Conservation (phyloP, 2,888 invertebrate species). For the Dinocampus coccinellae region DNA sequence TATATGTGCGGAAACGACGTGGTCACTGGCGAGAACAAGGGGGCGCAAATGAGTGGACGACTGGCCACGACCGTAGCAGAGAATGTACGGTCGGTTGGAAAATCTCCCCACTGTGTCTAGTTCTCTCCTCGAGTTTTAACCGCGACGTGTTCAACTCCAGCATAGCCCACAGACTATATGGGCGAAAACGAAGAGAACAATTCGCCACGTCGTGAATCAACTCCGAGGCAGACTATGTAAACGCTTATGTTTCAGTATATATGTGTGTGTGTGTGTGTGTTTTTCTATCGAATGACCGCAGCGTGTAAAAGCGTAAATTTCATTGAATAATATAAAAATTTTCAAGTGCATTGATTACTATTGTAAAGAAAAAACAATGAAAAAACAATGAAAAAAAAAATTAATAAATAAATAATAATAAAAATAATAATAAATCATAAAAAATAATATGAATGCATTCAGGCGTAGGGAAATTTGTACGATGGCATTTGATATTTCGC, state of each 20-base stretch:
- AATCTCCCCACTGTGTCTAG: conserved; percentile 7
- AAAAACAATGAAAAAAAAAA: conserved; percentile 32
- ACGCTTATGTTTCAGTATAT: neutral
- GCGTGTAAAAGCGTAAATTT: neutral
- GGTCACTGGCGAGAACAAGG: conserved; percentile 51
- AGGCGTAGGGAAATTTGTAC: neutral
- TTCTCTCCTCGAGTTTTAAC: conserved; percentile 19
- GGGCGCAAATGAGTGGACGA: conserved; percentile 62
- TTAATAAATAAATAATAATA: too few relatives aligned
- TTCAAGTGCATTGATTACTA: conserved; percentile 38
- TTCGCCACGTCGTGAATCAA: conserved; percentile 13
- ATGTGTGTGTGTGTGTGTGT: neutral
- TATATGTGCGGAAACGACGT: conserved; percentile 42
- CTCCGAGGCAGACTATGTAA: neutral
- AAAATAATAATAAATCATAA: neutral
- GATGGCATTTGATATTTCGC: neutral
- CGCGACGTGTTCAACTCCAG: conserved; percentile 13
- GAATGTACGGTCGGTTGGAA: conserved; percentile 47
- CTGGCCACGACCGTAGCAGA: conserved; percentile 56
- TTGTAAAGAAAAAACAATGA: too few relatives aligned
- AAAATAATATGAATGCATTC: neutral
- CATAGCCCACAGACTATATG: neutral
- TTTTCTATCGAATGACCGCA: neutral
- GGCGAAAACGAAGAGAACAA: neutral
- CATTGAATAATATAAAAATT: neutral